Base-by-base conservation (phyloP, 2,888 invertebrate species). In the Apoda limacodes region DNA sequence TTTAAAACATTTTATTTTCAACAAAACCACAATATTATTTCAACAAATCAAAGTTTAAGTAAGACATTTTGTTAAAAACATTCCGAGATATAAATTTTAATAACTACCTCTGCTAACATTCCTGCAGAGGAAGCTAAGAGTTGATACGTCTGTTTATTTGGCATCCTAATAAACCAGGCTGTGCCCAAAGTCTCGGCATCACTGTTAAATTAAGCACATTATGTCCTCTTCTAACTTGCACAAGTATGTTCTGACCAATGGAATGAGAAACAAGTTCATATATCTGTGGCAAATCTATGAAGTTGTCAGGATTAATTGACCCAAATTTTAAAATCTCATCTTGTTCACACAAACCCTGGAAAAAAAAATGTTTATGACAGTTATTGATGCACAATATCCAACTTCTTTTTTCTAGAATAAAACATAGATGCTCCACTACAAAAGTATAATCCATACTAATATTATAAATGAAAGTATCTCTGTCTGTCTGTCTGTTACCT, bases 281-380 rank as follows among this genome's bases (percentile, higher is more conserved):
- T 25, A 93, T 85, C 59, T 92, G 88, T 1, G 76, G 72, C 13
- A 93, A 65, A 25, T 84, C 82, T 25, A 81, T 78, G 53, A 90
- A 93, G 67, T 93, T 94, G 4, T 60, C 65, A 1, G 75, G 65
- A 55, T 88, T 89, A 5, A 93, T 70, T 0, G 92, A 88, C 4
- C 93, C 93, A 62, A 94, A 93, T 48, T 90, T 85, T 3, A 90
- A 52, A 9, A 94, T 80, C 40, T 85, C 78, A 63, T 94, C 93
- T 9, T 86, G 82, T 19, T 82, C 78, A 42, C 76, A 69, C 4
- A 94, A 70, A 1, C 93, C 93, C 91, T 92, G 62, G 23, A 64
- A 66, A 15, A 3, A 12, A 6, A 32, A 27, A n/a, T n/a, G n/a
- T n/a, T n/a, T n/a, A n/a, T n/a, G n/a, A n/a, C n/a, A n/a, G n/a